phyloP scores from a whole-genome alignment of 2,113 vertebrate species.

The Callipepla californica region DNA sequence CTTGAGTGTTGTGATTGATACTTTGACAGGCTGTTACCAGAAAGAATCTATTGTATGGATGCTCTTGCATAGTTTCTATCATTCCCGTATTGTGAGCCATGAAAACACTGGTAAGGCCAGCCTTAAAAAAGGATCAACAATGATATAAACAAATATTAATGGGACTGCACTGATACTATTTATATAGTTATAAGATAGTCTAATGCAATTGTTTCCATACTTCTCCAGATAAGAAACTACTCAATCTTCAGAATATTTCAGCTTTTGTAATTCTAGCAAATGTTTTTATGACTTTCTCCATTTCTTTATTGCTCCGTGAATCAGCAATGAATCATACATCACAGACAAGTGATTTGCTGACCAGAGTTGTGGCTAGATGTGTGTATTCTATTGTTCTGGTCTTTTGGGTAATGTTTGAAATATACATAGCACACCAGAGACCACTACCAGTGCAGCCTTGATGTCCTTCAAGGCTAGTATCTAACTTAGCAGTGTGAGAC shows the following conservation, averaged over 20 bases:
- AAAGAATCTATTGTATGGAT: conserved; percentile 84
- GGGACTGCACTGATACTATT: not conserved
- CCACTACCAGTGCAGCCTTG: not conserved
- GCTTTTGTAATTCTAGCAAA: not conserved
- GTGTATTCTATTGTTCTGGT: not conserved
- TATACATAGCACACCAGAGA: not conserved
- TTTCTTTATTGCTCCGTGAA: not conserved
- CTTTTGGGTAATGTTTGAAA: not conserved
- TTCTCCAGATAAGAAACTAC: not conserved
- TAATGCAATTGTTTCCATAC: not conserved
- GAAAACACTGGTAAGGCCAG: conserved; percentile 85
- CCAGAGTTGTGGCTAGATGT: not conserved
- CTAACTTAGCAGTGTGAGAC: accelerated
- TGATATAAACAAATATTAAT: not conserved
- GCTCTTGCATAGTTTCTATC: conserved; percentile 88
- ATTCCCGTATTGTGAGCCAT: conserved; percentile 83
- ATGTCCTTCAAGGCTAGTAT: not conserved
- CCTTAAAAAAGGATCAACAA: not conserved
- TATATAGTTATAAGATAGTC: not conserved
- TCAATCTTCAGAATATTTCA: not conserved
- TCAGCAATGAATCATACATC: not conserved
- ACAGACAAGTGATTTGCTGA: not conserved
- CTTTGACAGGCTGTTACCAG: conserved; percentile 68
- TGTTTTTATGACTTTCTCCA: not conserved
- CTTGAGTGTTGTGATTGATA: conserved; percentile 82